Percentiles rank a stretch among this genome's conserved stretches.
Evolutionary conservation across 2,113 vertebrate genomes (phyloP).

Genomic region (Dendrocopos noguchii): DNA sequence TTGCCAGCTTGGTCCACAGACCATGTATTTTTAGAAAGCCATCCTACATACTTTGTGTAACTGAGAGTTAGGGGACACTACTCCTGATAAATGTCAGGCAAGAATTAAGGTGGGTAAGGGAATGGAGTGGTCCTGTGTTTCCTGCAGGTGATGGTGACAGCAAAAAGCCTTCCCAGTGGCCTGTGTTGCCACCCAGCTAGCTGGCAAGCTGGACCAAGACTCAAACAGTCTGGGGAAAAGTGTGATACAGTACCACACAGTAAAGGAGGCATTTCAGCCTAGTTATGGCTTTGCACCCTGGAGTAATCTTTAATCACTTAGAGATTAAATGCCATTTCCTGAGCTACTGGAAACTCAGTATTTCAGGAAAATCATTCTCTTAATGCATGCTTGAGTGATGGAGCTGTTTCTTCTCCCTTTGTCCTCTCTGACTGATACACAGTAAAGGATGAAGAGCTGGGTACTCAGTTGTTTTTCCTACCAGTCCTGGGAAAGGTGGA

Average conservation of each 20-base stretch:
- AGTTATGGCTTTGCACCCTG: not conserved
- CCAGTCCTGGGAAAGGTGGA: not conserved
- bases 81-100: not conserved
- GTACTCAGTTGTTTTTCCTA: not conserved
- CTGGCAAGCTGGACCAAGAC: not conserved
- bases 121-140: not conserved
- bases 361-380: not conserved
- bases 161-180: not conserved
- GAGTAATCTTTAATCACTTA: not conserved
- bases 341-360: not conserved
- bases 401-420: not conserved
- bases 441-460: not conserved
- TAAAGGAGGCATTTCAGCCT: not conserved
- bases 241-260: not conserved
- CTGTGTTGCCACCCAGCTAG: fast-evolving
- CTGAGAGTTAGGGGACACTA: not conserved
- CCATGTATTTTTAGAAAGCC: not conserved
- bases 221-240: not conserved
- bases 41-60: not conserved
- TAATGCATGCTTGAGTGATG: not conserved
- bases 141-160: not conserved
- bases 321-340: not conserved
- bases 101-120: not conserved
- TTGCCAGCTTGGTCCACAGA: not conserved
- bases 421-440: not conserved